These are phyloP conservation scores for Synaphobranchus kaupii DNA, from an alignment of 2,797 vertebrate genomes.

Conservation along the genomic window DNA sequence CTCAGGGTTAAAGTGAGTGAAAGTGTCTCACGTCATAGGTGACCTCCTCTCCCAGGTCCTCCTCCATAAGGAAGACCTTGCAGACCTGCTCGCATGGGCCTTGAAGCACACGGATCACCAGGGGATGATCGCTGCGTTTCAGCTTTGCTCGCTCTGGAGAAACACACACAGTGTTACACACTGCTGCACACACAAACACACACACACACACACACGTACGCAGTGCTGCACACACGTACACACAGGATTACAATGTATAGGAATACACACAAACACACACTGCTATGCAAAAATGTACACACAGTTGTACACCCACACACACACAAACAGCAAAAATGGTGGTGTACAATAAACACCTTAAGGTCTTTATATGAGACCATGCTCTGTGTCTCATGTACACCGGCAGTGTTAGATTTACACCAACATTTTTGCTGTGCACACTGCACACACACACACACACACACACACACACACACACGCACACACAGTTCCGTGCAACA, in stretches of 20 bases:
- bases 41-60: slow-evolving; percentile 92
- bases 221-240: background rate
- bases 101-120: slow-evolving; percentile 86
- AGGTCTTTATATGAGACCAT: too few relatives aligned
- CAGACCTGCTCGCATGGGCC: slow-evolving; percentile 94
- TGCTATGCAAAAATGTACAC: background rate
- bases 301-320: background rate
- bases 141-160: slow-evolving; percentile 88
- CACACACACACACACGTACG: background rate
- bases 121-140: slow-evolving; percentile 84
- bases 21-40: slow-evolving; percentile 87
- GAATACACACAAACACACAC: slow-evolving; percentile 17
- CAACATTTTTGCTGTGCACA: too few relatives aligned
- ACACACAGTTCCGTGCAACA: background rate
- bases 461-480: background rate
- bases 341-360: too few relatives aligned
- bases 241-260: background rate
- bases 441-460: too few relatives aligned
- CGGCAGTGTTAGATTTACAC: too few relatives aligned
- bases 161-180: slow-evolving; percentile 39
- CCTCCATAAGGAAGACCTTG: slow-evolving; percentile 96
- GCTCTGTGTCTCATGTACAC: too few relatives aligned
- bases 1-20: background rate
- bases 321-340: too few relatives aligned
- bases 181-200: slow-evolving; percentile 4